These are phyloP conservation scores for Elgonia sp. DNA, from an alignment of 2,888 invertebrate genomes.

Conservation along the genomic window DNA sequence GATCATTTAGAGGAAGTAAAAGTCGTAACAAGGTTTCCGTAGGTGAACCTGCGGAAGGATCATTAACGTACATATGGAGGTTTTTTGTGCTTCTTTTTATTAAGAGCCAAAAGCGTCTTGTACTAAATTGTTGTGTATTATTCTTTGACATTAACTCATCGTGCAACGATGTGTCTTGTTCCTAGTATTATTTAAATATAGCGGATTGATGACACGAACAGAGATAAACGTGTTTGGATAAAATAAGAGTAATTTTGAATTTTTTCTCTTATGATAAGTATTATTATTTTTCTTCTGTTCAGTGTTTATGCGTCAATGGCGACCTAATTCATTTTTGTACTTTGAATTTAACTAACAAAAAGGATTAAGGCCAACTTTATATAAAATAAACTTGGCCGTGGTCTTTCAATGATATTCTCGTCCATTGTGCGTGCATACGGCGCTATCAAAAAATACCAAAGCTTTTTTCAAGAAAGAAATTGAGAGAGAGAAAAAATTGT, in stretches of 20 bases:
- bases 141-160: background rate
- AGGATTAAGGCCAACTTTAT: slow-evolving; percentile 5
- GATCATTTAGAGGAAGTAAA: slow-evolving; percentile 88
- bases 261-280: too few relatives aligned
- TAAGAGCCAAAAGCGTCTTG: too few relatives aligned
- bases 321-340: background rate
- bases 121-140: background rate
- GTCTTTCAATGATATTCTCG: slow-evolving; percentile 39
- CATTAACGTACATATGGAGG: slow-evolving; percentile 85
- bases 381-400: slow-evolving; percentile 17
- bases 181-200: background rate
- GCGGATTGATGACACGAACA: too few relatives aligned
- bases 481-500: too few relatives aligned
- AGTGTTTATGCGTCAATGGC: background rate
- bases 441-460: background rate
- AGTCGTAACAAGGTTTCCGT: slow-evolving; percentile 90
- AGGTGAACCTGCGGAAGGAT: slow-evolving; percentile 79
- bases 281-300: too few relatives aligned
- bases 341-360: too few relatives aligned
- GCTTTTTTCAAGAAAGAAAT: background rate
- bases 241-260: background rate
- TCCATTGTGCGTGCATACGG: slow-evolving; percentile 22
- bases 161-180: background rate
- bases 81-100: too few relatives aligned
- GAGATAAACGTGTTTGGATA: too few relatives aligned